Percentiles rank a stretch among this genome's conserved stretches.
phyloP scores from a whole-genome alignment of 2,888 invertebrate genomes.

The Eristalis arbustorum region DNA sequence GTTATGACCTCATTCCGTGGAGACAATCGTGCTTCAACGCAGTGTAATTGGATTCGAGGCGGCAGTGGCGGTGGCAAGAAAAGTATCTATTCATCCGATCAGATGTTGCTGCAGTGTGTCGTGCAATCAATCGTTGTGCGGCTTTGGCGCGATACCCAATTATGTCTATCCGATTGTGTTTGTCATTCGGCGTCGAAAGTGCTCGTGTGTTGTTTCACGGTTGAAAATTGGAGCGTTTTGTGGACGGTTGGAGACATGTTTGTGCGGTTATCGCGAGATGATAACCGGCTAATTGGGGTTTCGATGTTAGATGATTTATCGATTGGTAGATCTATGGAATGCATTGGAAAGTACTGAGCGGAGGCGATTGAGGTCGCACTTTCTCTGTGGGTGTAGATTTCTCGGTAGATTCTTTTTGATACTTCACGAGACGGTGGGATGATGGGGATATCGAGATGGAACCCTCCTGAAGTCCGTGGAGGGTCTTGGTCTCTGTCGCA shows the following conservation, averaged over 20 bases:
- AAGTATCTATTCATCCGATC: neutral
- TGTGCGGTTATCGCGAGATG: neutral
- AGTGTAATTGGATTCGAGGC: constrained; percentile 22
- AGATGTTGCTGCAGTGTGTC: neutral
- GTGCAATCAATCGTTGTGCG: constrained; percentile 19
- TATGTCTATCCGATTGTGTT: constrained; percentile 12
- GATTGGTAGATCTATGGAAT: too few relatives aligned
- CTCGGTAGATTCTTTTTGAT: too few relatives aligned
- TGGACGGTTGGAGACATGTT: neutral
- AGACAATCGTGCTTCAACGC: constrained; percentile 55
- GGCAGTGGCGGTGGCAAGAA: neutral
- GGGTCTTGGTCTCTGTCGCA: too few relatives aligned
- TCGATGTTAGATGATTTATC: neutral
- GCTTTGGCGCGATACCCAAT: constrained; percentile 6
- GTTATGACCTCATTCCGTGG: constrained; percentile 59
- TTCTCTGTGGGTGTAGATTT: too few relatives aligned
- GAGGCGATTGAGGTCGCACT: too few relatives aligned
- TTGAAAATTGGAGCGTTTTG: neutral
- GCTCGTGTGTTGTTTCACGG: neutral
- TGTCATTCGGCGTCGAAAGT: constrained; percentile 1
- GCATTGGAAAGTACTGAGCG: too few relatives aligned
- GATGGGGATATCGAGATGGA: too few relatives aligned
- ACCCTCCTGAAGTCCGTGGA: too few relatives aligned
- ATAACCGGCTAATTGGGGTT: neutral
- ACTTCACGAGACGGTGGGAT: too few relatives aligned